Percentiles rank a stretch among this genome's conserved stretches.
Evolutionary conservation across 2,113 vertebrate species (phyloP).

Genomic region (Platysternon megacephalum): DNA sequence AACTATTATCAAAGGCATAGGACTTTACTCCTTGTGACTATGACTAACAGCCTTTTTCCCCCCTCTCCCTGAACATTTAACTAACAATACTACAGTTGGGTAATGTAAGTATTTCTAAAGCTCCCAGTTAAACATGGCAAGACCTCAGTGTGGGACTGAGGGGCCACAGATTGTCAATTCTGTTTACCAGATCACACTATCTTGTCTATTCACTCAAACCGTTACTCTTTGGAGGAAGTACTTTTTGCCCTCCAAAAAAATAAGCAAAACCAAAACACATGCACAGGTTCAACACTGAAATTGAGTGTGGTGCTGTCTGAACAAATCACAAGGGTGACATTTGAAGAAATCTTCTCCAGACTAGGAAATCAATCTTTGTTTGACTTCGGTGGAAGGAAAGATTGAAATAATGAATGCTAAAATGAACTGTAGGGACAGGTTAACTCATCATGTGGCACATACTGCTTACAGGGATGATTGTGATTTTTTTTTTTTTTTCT

Average conservation of each 20-base stretch:
- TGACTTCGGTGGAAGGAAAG: background rate
- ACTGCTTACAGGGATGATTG: background rate
- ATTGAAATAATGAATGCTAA: background rate
- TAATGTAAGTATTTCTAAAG: background rate
- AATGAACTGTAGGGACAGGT: background rate
- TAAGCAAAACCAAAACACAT: background rate
- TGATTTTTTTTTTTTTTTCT: background rate
- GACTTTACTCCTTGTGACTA: background rate
- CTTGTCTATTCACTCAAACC: background rate
- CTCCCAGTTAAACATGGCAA: background rate
- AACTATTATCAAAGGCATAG: background rate
- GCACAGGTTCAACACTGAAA: background rate
- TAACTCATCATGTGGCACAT: background rate
- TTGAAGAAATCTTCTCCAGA: background rate
- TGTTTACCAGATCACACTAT: background rate
- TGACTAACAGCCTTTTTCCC: background rate
- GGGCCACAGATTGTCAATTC: background rate
- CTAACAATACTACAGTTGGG: background rate
- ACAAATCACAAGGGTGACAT: background rate
- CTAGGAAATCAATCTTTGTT: background rate
- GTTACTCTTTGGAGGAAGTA: background rate
- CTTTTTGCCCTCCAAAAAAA: background rate
- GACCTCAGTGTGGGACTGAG: background rate
- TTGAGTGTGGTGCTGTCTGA: background rate
- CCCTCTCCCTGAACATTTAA: background rate